Conservation (phyloP, 1,140 invertebrate genomes). For the Venturia canescens region DNA sequence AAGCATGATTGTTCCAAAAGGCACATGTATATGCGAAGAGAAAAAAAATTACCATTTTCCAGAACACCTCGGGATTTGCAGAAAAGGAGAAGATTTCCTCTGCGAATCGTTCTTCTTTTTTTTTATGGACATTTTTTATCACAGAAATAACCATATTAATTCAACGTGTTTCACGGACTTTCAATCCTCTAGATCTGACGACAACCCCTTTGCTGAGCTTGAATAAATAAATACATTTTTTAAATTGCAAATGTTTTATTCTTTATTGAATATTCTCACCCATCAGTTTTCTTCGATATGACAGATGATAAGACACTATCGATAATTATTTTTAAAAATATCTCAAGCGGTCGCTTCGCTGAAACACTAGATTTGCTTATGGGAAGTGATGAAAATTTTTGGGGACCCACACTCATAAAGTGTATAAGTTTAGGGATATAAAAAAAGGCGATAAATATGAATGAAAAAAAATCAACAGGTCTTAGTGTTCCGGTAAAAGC, state of each 20-base stretch:
- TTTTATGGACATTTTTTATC: background rate
- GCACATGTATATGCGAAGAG: background rate
- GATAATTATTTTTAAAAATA: too few relatives aligned
- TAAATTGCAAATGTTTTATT: background rate
- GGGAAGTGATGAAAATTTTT: too few relatives aligned
- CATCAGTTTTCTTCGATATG: background rate
- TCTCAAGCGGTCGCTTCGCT: too few relatives aligned
- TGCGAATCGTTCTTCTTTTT: background rate
- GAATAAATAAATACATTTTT: background rate
- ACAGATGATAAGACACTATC: background rate
- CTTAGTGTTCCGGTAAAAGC: too few relatives aligned
- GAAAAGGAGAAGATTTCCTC: too few relatives aligned
- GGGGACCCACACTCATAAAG: too few relatives aligned
- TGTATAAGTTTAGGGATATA: too few relatives aligned
- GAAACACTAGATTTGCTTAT: too few relatives aligned
- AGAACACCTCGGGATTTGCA: too few relatives aligned
- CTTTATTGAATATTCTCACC: background rate
- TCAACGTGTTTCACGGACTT: background rate
- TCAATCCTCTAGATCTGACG: background rate
- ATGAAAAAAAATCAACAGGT: too few relatives aligned
- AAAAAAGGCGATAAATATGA: too few relatives aligned
- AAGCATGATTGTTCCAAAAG: conserved; percentile 2
- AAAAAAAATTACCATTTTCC: background rate
- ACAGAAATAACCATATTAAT: background rate
- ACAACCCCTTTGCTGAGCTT: background rate